phyloP scores from a whole-genome alignment of 1,140 invertebrate genomes.

The Adelges cooleyi region DNA sequence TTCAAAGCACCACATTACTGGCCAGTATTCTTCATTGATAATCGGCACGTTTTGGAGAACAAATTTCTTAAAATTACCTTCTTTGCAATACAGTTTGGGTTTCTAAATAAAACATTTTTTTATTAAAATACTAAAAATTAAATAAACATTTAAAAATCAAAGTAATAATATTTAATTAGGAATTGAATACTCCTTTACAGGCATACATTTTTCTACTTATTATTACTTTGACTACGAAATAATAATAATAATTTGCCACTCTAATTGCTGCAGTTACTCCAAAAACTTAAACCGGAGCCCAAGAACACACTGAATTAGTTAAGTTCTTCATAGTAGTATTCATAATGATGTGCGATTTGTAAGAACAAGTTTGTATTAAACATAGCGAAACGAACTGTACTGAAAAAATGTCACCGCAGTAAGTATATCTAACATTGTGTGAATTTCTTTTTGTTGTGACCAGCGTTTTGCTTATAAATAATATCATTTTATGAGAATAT shows the following conservation, averaged over 20 bases:
- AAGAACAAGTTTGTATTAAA: no score
- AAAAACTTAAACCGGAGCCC: not conserved
- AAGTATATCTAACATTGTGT: no score
- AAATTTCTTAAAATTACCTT: constrained; percentile 53
- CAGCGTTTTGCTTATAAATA: no score
- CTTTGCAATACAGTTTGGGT: constrained; percentile 46
- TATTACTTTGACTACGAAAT: constrained; percentile 12
- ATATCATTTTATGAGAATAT: no score
- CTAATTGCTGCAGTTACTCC: constrained; percentile 1
- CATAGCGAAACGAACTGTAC: no score
- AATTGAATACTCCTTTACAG: not conserved
- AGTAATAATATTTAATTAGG: not conserved
- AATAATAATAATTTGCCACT: constrained; percentile 7
- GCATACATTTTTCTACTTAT: not conserved
- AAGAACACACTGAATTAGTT: no score
- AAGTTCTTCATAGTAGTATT: no score
- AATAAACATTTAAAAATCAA: not conserved
- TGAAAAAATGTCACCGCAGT: no score
- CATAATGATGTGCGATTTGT: no score
- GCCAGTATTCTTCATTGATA: constrained; percentile 65
- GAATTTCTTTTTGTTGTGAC: no score
- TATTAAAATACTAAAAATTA: not conserved
- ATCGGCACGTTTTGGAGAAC: constrained; percentile 53
- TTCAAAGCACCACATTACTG: constrained; percentile 76
- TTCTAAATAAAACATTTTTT: constrained; percentile 40